A percentile compares a stretch with the other conserved stretches of the same genome.
Evolutionary conservation across 2,888 invertebrate species (phyloP).

Genomic region (Drosophila anceps): DNA sequence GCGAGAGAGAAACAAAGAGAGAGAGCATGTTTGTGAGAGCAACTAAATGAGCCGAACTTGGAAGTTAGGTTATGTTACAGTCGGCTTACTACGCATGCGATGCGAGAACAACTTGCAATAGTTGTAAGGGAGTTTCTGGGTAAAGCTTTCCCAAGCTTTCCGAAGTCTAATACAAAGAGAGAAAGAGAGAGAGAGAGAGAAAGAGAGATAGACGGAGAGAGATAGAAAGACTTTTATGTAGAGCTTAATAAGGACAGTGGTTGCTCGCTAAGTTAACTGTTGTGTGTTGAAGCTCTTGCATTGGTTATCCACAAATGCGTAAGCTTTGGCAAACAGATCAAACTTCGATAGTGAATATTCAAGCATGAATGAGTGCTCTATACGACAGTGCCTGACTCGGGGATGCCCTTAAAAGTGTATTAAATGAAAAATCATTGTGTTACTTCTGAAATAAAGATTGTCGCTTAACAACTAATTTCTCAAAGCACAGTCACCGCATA

Average conservation of each 20-base stretch:
- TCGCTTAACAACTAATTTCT: too few species aligned
- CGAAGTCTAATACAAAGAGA: not conserved
- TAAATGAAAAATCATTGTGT: too few species aligned
- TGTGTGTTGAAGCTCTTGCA: not conserved
- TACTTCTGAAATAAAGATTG: too few species aligned
- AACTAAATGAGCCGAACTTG: conserved; percentile 5
- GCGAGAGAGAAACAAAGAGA: not conserved
- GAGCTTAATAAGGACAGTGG: not conserved
- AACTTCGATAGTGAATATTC: not conserved
- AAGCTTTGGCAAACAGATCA: not conserved
- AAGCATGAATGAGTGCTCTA: too few species aligned
- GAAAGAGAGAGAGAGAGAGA: not conserved
- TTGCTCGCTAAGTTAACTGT: not conserved
- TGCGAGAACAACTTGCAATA: conserved; percentile 13
- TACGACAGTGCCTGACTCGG: too few species aligned
- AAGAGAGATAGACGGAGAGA: not conserved
- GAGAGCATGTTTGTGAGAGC: conserved; percentile 1
- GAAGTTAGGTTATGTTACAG: conserved; percentile 1
- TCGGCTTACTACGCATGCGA: conserved; percentile 39
- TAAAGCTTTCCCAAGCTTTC: not conserved
- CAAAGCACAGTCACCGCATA: too few species aligned
- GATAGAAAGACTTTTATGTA: not conserved
- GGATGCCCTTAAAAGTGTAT: too few species aligned
- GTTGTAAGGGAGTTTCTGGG: conserved; percentile 26
- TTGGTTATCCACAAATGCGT: not conserved